Evolutionary conservation across 1,140 invertebrate species (phyloP).

Genomic region (Neomicropteryx cornuta): DNA sequence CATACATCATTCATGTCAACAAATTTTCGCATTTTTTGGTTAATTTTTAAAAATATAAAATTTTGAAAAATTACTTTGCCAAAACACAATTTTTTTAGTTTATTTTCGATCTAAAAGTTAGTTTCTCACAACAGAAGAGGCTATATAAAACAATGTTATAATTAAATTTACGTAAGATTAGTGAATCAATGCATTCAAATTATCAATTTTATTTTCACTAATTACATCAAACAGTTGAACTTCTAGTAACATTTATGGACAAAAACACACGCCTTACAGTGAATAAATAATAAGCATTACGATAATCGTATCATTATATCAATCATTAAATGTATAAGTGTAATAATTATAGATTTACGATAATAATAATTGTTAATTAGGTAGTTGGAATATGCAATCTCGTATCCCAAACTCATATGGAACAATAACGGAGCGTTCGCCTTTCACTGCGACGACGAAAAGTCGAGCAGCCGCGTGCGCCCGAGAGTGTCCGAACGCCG

Average conservation of each 20-base stretch:
- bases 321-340: conserved; percentile 27
- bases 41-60: too few species aligned
- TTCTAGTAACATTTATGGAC: conserved; percentile 41
- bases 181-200: conserved; percentile 16
- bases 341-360: conserved; percentile 35
- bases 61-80: too few species aligned
- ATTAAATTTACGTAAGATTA: conserved; percentile 11
- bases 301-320: conserved; percentile 41
- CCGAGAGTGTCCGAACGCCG: too few species aligned
- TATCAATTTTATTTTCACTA: too few species aligned
- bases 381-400: too few species aligned
- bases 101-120: too few species aligned
- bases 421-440: too few species aligned
- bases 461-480: too few species aligned
- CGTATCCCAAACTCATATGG: too few species aligned
- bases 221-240: conserved; percentile 39
- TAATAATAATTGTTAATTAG: conserved; percentile 38
- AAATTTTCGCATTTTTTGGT: too few species aligned
- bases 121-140: conserved; percentile 15
- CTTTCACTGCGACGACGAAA: too few species aligned
- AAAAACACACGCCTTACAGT: conserved; percentile 38
- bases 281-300: conserved; percentile 43
- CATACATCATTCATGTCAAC: conserved; percentile 39
- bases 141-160: conserved; percentile 4
- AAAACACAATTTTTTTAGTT: too few species aligned